Percentiles rank a stretch among this genome's conserved stretches.
Conservation (phyloP, 2,113 vertebrate genomes). For the Myiagra hebetior region DNA sequence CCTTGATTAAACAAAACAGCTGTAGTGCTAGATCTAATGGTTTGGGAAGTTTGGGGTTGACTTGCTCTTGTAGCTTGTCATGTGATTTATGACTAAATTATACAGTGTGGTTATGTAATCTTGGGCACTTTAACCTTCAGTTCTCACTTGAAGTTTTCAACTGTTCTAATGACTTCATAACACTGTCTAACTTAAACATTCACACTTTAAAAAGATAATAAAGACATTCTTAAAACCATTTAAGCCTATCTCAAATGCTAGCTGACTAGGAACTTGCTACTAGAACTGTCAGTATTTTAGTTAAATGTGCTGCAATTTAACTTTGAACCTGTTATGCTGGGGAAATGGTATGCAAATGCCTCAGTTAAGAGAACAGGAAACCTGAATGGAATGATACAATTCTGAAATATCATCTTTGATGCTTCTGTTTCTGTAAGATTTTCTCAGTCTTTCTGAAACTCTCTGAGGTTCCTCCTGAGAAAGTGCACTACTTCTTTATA, state of each 20-base stretch:
- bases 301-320: conserved; percentile 30
- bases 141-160: not conserved
- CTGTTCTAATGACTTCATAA: not conserved
- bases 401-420: not conserved
- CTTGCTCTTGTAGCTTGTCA: not conserved
- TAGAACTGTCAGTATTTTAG: not conserved
- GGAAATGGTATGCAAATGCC: not conserved
- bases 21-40: not conserved
- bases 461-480: not conserved
- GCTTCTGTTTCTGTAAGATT: not conserved
- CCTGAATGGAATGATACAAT: not conserved
- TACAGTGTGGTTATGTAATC: not conserved
- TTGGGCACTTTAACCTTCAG: not conserved
- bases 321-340: not conserved
- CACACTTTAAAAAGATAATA: not conserved
- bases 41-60: not conserved
- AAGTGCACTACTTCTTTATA: not conserved
- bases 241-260: not conserved
- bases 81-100: not conserved
- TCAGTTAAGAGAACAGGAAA: not conserved
- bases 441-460: not conserved
- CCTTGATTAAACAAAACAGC: not conserved
- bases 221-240: not conserved
- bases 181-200: not conserved
- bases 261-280: not conserved